Evolutionary conservation across 2,797 vertebrate species (phyloP).

Genomic region (Lagocephalus sceleratus): DNA sequence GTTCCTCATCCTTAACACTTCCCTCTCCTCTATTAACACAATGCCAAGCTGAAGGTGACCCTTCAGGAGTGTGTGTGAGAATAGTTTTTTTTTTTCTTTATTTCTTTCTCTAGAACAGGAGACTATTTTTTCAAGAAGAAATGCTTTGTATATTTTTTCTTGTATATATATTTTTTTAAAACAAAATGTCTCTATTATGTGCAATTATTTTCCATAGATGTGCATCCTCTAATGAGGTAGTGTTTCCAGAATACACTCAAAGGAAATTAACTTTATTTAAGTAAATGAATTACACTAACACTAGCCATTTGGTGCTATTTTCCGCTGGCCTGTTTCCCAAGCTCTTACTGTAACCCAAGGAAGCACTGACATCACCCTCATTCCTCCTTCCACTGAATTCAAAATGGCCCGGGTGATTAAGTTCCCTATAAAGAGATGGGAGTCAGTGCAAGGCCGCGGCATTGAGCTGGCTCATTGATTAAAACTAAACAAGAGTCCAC

Average conservation of each 20-base stretch:
- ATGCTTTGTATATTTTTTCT: slow-evolving; percentile 32
- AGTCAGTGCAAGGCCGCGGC: slow-evolving; percentile 59
- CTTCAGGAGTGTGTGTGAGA: slow-evolving; percentile 7
- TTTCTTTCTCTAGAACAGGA: slow-evolving; percentile 22
- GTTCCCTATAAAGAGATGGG: slow-evolving; percentile 62
- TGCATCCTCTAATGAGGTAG: slow-evolving; percentile 50
- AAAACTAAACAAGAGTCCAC: slow-evolving; percentile 61
- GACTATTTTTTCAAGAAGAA: slow-evolving; percentile 31
- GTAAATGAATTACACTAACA: slow-evolving; percentile 50
- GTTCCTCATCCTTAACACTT: slow-evolving; percentile 31
- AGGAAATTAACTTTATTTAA: slow-evolving; percentile 57
- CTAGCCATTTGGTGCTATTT: slow-evolving; percentile 56
- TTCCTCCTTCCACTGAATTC: slow-evolving; percentile 53
- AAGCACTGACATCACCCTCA: slow-evolving; percentile 67
- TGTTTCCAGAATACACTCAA: slow-evolving; percentile 54
- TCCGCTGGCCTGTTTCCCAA: slow-evolving; percentile 56
- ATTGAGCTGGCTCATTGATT: slow-evolving; percentile 71
- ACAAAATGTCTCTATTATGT: slow-evolving; percentile 38
- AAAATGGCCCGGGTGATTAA: slow-evolving; percentile 72
- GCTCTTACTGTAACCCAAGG: slow-evolving; percentile 68
- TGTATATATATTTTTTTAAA: no score
- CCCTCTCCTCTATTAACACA: slow-evolving; percentile 32
- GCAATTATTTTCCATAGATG: slow-evolving; percentile 54
- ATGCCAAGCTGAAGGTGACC: slow-evolving; percentile 56
- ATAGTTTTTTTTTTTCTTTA: slow-evolving; percentile 17